Conservation (phyloP, 2,888 invertebrate species). For the Calameuta idolon region DNA sequence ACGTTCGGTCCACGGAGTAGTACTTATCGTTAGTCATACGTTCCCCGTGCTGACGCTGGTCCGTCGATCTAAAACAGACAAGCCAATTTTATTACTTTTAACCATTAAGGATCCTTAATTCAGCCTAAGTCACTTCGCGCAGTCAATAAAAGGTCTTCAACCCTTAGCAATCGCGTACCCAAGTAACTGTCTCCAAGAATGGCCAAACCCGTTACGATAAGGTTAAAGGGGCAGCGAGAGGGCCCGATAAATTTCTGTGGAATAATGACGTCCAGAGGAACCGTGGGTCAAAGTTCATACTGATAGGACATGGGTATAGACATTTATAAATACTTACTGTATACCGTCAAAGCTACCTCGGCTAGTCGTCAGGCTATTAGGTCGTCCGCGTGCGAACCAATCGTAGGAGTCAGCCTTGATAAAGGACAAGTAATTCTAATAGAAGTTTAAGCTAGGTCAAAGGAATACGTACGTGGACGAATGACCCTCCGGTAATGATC, state of each 20-base stretch:
- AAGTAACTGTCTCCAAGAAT: not conserved
- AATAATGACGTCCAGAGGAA: not conserved
- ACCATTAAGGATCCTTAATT: not conserved
- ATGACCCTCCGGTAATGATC: too few species aligned
- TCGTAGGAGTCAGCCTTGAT: not conserved
- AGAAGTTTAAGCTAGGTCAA: not conserved
- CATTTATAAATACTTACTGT: not conserved
- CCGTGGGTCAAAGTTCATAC: not conserved
- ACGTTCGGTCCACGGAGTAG: conserved; percentile 20
- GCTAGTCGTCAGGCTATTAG: not conserved
- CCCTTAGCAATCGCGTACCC: not conserved
- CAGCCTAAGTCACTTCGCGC: not conserved
- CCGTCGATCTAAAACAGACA: not conserved
- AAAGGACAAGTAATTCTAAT: not conserved
- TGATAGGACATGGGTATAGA: not conserved
- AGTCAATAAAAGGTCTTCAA: not conserved
- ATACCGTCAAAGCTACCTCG: not conserved
- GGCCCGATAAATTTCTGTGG: not conserved
- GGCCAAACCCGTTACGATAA: not conserved
- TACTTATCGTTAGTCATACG: not conserved
- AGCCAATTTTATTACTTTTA: not conserved
- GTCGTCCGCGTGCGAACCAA: not conserved
- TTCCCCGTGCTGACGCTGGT: not conserved
- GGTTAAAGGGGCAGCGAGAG: not conserved
- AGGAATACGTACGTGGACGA: not conserved